These are phyloP conservation scores for Phoebastria nigripes DNA, from an alignment of 2,797 vertebrate species.

Conservation along the genomic window DNA sequence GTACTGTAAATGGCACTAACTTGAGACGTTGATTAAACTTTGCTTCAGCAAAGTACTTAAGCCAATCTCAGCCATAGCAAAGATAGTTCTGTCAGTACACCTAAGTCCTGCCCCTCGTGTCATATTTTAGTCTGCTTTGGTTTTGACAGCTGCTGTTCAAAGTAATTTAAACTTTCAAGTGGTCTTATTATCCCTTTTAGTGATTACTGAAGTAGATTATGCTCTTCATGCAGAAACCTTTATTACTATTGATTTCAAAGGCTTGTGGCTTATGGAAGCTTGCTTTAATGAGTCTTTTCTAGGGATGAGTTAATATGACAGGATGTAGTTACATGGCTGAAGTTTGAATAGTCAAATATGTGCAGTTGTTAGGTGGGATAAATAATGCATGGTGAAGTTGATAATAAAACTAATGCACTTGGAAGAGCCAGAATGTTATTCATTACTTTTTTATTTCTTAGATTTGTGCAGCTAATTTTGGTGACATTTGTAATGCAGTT, in stretches of 20 bases:
- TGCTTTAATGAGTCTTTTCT: neutral
- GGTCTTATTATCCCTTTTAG: neutral
- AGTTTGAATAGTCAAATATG: neutral
- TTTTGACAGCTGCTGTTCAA: constrained; percentile 28
- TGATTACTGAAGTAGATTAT: neutral
- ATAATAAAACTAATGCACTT: neutral
- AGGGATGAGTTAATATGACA: neutral
- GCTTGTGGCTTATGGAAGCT: neutral
- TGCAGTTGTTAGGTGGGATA: neutral
- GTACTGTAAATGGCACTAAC: neutral
- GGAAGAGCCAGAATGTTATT: neutral
- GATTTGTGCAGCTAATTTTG: constrained; percentile 91
- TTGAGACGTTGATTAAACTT: constrained; percentile 13
- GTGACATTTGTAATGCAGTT: constrained; percentile 90
- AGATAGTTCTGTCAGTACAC: neutral
- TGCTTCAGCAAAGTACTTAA: constrained; percentile 5
- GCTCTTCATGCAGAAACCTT: neutral
- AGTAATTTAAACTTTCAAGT: neutral
- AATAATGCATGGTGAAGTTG: neutral
- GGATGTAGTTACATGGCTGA: neutral
- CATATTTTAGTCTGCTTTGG: neutral
- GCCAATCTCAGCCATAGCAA: neutral
- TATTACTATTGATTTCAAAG: neutral
- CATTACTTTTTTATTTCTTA: constrained; percentile 40
- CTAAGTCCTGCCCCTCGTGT: constrained; percentile 8